Evolutionary conservation across 1,140 invertebrate species (phyloP), one percentile per base, ranked within the genome.

Genomic region (Drosophila miranda): DNA sequence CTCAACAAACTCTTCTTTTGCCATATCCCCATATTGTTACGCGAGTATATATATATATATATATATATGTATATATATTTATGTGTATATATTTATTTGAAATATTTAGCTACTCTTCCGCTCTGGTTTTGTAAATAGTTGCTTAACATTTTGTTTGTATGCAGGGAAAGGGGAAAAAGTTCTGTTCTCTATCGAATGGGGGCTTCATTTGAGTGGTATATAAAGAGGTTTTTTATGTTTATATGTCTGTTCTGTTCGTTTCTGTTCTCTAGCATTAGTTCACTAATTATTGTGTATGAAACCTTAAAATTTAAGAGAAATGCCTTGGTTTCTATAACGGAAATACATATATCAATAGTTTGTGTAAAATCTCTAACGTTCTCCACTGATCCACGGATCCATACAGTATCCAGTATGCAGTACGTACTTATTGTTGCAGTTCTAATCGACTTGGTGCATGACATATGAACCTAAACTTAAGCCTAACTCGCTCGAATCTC

Each of bases 231-330:
- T 75, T 76, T 50, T 5, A 38, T 13, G 34, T 38, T 38, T 13
- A 38, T 38, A 38, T 38, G 34, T 5, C 34, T 38, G 34, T 38
- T 11, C 9, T 9, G 30, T 38, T 38, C 34, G 3, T 11, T 38
- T 78, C 57, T 79, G 71, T 74, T 86, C 66, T 80, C 77, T 84
- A 80, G 81, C 81, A 81, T 87, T 84, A 84, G 77, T 84, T 86
- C 58, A 71, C 81, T 84, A 86, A 86, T 84, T 84, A 84, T 84
- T 84, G 81, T 84, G 81, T 84, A 84, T 84, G 81, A 84, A 84
- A 84, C 81, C 81, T 84, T 84, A 84, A 81, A 38, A 84, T 81
- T 50, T 84, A 84, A 86, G 78, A 84, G 81, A 84, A 84, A 84
- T 84, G 81, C 81, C 49, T 81, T 68, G 81, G 82, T 87, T 84